Conservation (phyloP, 2,888 invertebrate species). For the Pyrocoelia pectoralis region DNA sequence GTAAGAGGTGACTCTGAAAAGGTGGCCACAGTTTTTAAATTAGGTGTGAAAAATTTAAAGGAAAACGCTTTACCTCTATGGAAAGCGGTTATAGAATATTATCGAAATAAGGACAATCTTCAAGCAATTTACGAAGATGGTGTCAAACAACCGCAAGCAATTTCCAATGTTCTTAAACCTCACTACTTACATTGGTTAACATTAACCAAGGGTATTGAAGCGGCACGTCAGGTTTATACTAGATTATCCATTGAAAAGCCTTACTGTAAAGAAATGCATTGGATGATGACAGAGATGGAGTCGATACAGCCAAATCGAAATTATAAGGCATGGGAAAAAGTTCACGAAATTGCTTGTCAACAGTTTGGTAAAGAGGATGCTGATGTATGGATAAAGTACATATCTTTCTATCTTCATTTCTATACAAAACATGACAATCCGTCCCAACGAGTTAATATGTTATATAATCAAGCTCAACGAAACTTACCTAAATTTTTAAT, state of each 20-base stretch:
- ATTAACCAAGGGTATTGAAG: conserved; percentile 60
- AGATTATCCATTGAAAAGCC: conserved; percentile 58
- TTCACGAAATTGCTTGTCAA: conserved; percentile 68
- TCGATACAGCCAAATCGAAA: conserved; percentile 61
- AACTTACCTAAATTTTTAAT: neutral
- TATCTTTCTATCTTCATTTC: conserved; percentile 72
- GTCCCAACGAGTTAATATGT: conserved; percentile 11
- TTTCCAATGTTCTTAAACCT: conserved; percentile 66
- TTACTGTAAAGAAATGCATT: conserved; percentile 51
- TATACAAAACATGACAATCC: conserved; percentile 52
- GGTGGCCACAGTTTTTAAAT: conserved; percentile 46
- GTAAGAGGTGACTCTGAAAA: conserved; percentile 57
- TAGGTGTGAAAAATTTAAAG: conserved; percentile 55
- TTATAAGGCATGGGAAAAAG: conserved; percentile 64
- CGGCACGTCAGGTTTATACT: conserved; percentile 69
- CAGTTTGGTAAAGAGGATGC: conserved; percentile 72
- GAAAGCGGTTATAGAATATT: conserved; percentile 57
- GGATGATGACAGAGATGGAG: conserved; percentile 62
- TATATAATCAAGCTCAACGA: conserved; percentile 9
- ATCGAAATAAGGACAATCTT: conserved; percentile 17
- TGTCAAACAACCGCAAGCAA: conserved; percentile 61
- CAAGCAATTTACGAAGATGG: conserved; percentile 53
- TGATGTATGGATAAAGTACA: conserved; percentile 77
- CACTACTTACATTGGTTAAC: conserved; percentile 67
- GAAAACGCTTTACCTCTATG: conserved; percentile 60